These are phyloP conservation scores for Amphiprion percula DNA, from an alignment of 2,113 vertebrate species.

Conservation along the genomic window DNA sequence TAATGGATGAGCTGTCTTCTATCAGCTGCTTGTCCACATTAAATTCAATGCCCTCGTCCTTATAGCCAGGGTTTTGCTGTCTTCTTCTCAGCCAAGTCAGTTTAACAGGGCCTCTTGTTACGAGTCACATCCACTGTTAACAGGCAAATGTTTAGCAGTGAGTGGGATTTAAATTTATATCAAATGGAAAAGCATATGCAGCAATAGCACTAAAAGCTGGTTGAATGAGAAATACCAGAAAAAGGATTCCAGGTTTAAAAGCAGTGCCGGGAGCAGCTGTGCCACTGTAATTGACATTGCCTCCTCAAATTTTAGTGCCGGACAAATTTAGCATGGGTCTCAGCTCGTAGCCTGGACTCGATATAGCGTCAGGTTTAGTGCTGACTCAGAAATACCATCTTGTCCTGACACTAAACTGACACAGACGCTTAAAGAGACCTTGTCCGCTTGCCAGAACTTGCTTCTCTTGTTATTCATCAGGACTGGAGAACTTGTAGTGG, in stretches of 20 bases:
- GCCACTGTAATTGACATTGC: conserved; percentile 55
- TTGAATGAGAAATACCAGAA: conserved; percentile 6
- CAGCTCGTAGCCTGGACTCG: conserved; percentile 62
- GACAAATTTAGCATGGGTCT: conserved; percentile 78
- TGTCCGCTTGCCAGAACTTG: conserved; percentile 25
- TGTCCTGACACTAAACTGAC: conserved; percentile 61
- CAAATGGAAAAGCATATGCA: not conserved
- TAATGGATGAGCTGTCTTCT: conserved; percentile 58
- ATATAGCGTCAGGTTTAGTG: conserved; percentile 72
- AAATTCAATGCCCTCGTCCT: conserved; percentile 40
- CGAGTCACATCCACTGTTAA: not conserved
- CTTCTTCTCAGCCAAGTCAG: not conserved
- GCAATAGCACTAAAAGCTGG: not conserved
- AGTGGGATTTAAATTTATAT: not conserved
- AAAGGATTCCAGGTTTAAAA: conserved; percentile 43
- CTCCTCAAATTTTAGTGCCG: conserved; percentile 74
- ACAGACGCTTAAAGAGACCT: conserved; percentile 55
- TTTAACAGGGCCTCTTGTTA: conserved; percentile 16
- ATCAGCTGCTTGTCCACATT: conserved; percentile 63
- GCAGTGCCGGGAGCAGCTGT: conserved; percentile 63
- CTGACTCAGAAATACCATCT: conserved; percentile 79
- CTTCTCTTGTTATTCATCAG: conserved; percentile 31
- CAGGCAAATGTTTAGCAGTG: not conserved
- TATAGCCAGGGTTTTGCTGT: not conserved
- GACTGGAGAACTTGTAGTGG: not conserved